These are phyloP conservation scores for Ranitomeya imitator DNA, from an alignment of 2,113 vertebrate genomes.

Conservation along the genomic window DNA sequence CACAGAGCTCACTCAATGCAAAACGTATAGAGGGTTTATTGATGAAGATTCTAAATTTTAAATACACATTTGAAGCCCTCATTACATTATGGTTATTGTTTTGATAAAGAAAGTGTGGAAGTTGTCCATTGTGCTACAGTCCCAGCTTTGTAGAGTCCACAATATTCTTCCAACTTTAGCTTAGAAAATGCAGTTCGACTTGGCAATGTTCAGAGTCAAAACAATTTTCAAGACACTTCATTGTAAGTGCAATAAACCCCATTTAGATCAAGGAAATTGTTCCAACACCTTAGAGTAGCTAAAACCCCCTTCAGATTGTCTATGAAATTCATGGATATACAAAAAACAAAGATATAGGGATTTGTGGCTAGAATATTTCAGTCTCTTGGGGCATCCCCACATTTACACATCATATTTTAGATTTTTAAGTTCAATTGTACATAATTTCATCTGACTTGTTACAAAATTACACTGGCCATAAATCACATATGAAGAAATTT, in stretches of 20 bases:
- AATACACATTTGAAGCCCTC: constrained; percentile 70
- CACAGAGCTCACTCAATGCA: constrained; percentile 60
- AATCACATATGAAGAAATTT: constrained; percentile 59
- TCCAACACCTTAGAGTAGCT: constrained; percentile 46
- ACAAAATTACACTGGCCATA: constrained; percentile 60
- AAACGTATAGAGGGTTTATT: constrained; percentile 68
- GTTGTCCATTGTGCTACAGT: constrained; percentile 55
- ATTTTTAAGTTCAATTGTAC: constrained; percentile 60
- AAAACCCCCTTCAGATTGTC: constrained; percentile 59
- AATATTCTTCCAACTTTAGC: constrained; percentile 67
- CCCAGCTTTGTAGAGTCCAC: constrained; percentile 66
- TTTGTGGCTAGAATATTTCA: constrained; percentile 55
- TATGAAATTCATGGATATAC: constrained; percentile 67
- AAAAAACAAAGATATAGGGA: constrained; percentile 57
- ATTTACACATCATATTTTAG: constrained; percentile 59
- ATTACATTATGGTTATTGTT: constrained; percentile 71
- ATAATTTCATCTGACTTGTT: constrained; percentile 58
- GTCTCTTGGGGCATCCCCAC: constrained; percentile 41
- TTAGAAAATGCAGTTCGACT: constrained; percentile 65
- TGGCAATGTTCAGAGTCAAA: constrained; percentile 55
- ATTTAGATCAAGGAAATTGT: constrained; percentile 15
- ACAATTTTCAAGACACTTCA: constrained; percentile 58
- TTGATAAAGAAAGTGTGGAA: constrained; percentile 75
- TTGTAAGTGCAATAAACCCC: constrained; percentile 57
- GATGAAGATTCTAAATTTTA: constrained; percentile 64